Evolutionary conservation across 2,888 invertebrate genomes (phyloP), one percentile per base, ranked within the genome.

Genomic region (Microchrysa polita): DNA sequence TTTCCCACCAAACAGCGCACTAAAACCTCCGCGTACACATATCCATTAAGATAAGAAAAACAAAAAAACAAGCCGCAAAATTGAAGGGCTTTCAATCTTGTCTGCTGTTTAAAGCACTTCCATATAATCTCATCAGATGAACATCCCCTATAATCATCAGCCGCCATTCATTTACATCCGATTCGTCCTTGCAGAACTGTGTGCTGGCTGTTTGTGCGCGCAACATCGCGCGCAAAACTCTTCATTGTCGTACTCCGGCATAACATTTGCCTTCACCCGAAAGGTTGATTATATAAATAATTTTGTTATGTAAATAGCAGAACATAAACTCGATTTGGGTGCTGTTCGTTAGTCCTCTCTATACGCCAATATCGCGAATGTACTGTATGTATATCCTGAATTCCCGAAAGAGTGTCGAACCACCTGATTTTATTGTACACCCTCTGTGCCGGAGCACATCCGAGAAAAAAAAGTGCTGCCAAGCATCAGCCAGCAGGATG

Each of bases 251-350:
- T 34, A 34, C 27, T 34, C 27, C 27, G 27, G 27, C 65, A 65
- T 42, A 65, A 65, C 44, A 65, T 34, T 48, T 48, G 42, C 12
- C 10, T 55, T 55, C 69, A 55, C 18, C 42, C 20, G 20, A 69
- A 69, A 55, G 69, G 69, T 69, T 69, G 55, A 69, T 69, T 69
- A 69, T 55, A 42, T 55, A 69, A 69, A 69, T 69, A 69, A 69
- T 69, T 69, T 69, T 57, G 69, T 69, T 69, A 69, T 69, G 69
- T 55, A 69, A 69, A 69, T 69, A 18, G 55, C 69, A 34, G 69
- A 40, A 57, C 55, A 52, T 69, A 55, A 67, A 69, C 69, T 69
- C 69, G 69, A 69, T 69, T 69, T 55, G 69, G 69, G 16, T 44
- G 65, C 69, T 40, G n/a, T 69, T 69, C 69, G 69, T 69, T 69